A percentile compares a stretch with the other conserved stretches of the same genome.
phyloP scores from a whole-genome alignment of 1,140 invertebrate species.

The Philotrypesis tridentata region DNA sequence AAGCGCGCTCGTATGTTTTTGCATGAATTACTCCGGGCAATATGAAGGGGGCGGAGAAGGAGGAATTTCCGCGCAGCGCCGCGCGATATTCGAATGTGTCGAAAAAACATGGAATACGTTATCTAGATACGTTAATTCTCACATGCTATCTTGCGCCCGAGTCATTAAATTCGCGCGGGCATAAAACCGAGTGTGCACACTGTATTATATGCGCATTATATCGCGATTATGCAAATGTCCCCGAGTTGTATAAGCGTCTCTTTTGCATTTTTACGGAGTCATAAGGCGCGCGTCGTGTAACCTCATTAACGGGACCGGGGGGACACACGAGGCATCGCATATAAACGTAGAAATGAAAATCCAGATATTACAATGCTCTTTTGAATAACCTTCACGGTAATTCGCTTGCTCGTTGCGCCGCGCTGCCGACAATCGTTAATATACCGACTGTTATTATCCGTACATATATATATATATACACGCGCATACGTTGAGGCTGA shows the following conservation, averaged over 20 bases:
- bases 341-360: slow-evolving; percentile 12
- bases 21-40: slow-evolving; percentile 39
- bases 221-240: slow-evolving; percentile 25
- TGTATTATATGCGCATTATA: slow-evolving; percentile 6
- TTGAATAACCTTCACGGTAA: slow-evolving; percentile 27
- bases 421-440: slow-evolving; percentile 15
- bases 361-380: slow-evolving; percentile 20
- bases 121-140: not conserved
- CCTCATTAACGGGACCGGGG: not conserved
- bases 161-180: not conserved
- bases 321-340: not conserved
- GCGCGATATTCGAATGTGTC: not conserved
- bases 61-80: not conserved
- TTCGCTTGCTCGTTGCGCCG: not conserved
- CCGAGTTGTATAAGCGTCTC: not conserved
- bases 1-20: slow-evolving; percentile 11
- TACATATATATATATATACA: too few species aligned
- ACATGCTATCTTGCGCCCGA: not conserved
- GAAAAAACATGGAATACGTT: not conserved
- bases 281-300: not conserved
- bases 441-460: not conserved
- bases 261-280: slow-evolving; percentile 25
- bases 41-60: not conserved
- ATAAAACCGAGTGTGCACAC: not conserved
- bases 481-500: too few species aligned